Percentiles rank a stretch among this genome's conserved stretches.
Conservation (phyloP, 2,888 invertebrate species). For the Erebia ligea region DNA sequence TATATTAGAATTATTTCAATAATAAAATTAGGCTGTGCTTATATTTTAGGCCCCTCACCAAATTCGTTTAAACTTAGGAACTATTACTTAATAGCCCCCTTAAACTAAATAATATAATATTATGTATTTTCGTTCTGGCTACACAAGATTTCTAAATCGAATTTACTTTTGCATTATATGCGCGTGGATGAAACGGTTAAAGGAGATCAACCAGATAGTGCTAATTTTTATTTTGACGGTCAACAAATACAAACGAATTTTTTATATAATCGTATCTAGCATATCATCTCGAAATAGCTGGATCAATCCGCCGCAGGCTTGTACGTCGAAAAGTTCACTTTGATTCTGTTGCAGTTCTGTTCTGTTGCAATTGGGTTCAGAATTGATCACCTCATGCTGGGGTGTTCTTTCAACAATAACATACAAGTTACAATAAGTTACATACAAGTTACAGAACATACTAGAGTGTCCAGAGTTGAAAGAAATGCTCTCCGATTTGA, state of each 20-base stretch:
- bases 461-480: neutral
- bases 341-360: neutral
- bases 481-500: neutral
- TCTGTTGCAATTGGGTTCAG: neutral
- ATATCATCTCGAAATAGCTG: neutral
- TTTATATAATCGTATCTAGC: no score
- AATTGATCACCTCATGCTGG: neutral
- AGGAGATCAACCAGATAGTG: no score
- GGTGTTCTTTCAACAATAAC: neutral
- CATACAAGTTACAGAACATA: neutral
- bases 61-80: neutral
- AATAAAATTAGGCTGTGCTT: slow-evolving; percentile 1
- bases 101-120: no score
- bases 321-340: neutral
- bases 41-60: neutral
- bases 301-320: neutral
- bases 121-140: neutral
- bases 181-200: no score
- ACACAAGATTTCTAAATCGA: neutral
- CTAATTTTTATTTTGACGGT: no score
- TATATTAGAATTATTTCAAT: neutral
- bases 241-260: no score
- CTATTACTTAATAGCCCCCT: neutral
- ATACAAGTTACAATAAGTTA: neutral
- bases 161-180: no score